phyloP scores from a whole-genome alignment of 2,888 invertebrate species.

The Drosophila monieri region DNA sequence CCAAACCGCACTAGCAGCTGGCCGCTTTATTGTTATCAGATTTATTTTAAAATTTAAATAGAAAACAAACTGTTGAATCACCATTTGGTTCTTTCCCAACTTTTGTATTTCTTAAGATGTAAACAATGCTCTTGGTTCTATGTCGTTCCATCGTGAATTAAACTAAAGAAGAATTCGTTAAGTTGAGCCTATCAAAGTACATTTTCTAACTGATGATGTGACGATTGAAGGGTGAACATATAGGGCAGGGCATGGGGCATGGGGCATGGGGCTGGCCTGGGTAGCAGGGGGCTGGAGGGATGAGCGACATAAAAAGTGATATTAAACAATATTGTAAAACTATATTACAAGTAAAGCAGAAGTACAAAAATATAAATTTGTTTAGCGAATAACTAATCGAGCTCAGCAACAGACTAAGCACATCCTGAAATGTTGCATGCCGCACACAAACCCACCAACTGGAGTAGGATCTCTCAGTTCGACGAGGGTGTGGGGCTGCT shows the following conservation, averaged over 20 bases:
- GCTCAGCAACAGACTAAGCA: constrained; percentile 2
- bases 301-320: constrained; percentile 42
- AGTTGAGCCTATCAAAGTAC: constrained; percentile 69
- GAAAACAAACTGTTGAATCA: constrained; percentile 39
- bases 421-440: constrained; percentile 9
- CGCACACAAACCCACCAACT: constrained; percentile 19
- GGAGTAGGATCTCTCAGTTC: constrained; percentile 81
- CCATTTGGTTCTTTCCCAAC: constrained; percentile 59
- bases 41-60: constrained; percentile 37
- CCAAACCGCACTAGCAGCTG: constrained; percentile 91
- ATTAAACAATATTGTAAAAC: constrained; percentile 64
- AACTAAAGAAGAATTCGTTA: constrained; percentile 71
- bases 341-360: constrained; percentile 68
- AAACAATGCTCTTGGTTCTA: constrained; percentile 62
- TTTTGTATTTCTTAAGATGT: constrained; percentile 60
- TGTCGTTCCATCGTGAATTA: constrained; percentile 60
- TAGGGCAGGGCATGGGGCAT: neutral
- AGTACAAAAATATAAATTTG: constrained; percentile 57
- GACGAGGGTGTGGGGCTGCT: constrained; percentile 91
- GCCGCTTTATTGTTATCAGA: constrained; percentile 22
- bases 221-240: constrained; percentile 36
- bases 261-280: neutral
- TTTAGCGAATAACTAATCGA: constrained; percentile 63
- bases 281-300: constrained; percentile 7
- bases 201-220: constrained; percentile 67